A percentile compares a stretch with the other conserved stretches of the same genome.
These are phyloP conservation scores for Hybos culiciformis DNA, from an alignment of 2,888 invertebrate genomes.

Conservation along the genomic window DNA sequence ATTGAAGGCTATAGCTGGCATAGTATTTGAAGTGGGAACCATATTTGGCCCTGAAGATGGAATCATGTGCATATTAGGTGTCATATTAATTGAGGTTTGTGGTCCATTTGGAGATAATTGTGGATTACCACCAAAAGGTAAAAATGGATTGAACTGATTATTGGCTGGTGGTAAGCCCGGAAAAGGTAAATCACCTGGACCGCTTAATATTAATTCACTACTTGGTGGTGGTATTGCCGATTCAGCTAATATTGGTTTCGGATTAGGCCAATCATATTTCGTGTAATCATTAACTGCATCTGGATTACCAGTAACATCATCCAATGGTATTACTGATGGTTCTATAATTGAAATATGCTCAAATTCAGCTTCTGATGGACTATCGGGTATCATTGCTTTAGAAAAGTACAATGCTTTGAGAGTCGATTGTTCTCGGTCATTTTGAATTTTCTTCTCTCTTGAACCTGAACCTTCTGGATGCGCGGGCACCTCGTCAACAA, in stretches of 20 bases:
- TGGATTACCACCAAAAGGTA: conserved; percentile 24
- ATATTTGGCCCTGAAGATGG: no score
- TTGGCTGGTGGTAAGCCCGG: conserved; percentile 12
- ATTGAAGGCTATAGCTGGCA: no score
- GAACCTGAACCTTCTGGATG: conserved; percentile 64
- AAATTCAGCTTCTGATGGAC: conserved; percentile 72
- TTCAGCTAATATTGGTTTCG: no score
- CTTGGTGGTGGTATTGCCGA: conserved; percentile 50
- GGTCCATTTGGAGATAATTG: neutral
- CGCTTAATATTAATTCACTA: conserved; percentile 13
- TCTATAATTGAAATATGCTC: conserved; percentile 65
- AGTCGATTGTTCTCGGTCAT: conserved; percentile 71
- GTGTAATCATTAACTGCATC: conserved; percentile 68
- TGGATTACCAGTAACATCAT: conserved; percentile 73
- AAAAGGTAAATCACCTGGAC: no score
- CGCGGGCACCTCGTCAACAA: conserved; percentile 53
- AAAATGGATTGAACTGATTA: conserved; percentile 27
- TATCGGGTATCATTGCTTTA: conserved; percentile 72
- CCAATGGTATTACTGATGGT: conserved; percentile 72
- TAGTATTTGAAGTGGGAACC: no score
- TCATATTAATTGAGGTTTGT: no score
- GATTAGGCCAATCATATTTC: conserved; percentile 70
- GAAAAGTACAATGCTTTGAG: conserved; percentile 71
- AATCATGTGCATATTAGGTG: no score
- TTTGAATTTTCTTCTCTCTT: conserved; percentile 75